Evolutionary conservation across 1,140 invertebrate genomes (phyloP).

Genomic region (Mamestra configurata): DNA sequence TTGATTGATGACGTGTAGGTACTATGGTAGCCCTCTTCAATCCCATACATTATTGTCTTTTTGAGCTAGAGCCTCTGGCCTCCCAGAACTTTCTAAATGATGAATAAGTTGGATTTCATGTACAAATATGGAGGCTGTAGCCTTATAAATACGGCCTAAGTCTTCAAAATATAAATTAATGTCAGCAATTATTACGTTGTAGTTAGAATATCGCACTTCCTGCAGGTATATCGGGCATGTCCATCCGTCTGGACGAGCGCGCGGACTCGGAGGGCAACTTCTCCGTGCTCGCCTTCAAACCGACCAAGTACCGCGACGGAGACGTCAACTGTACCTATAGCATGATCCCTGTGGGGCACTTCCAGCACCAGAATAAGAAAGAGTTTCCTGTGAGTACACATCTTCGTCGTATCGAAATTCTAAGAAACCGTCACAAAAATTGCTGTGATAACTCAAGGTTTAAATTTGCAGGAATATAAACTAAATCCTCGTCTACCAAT

Average conservation of each 20-base stretch:
- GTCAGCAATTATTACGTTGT: neutral
- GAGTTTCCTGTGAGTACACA: constrained; percentile 90
- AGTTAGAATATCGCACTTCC: neutral
- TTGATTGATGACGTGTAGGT: no score
- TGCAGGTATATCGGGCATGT: constrained; percentile 96
- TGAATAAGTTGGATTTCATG: no score
- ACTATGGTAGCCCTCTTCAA: neutral
- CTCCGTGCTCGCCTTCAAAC: constrained; percentile 95
- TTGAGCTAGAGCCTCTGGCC: no score
- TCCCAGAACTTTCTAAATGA: no score
- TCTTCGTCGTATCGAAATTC: no score
- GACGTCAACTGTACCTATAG: constrained; percentile 91
- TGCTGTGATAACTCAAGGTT: no score
- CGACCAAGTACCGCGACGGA: constrained; percentile 72
- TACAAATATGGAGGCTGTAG: no score
- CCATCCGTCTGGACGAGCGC: constrained; percentile 96
- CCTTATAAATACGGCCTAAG: neutral
- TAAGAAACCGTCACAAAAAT: neutral
- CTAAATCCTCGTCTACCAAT: constrained; percentile 90
- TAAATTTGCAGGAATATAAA: constrained; percentile 90
- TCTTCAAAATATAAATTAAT: neutral
- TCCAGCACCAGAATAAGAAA: constrained; percentile 90
- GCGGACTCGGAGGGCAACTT: constrained; percentile 99
- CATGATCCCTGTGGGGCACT: constrained; percentile 94
- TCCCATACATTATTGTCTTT: neutral